These are phyloP conservation scores for Panthera leo DNA, from an alignment of 2,113 vertebrate genomes.

Conservation along the genomic window DNA sequence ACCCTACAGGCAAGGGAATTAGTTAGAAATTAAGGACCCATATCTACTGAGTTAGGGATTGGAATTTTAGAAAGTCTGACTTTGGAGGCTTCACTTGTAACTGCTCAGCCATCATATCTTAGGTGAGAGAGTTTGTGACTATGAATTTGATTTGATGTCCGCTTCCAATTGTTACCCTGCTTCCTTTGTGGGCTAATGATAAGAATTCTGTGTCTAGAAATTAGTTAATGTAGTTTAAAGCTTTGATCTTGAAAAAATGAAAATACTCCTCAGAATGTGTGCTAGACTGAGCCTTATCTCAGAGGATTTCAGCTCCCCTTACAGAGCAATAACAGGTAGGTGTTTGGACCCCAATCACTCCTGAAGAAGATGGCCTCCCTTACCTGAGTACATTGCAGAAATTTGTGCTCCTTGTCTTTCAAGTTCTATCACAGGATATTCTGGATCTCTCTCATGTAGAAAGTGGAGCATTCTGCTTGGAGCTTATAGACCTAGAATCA, in stretches of 20 bases:
- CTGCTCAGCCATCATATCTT: neutral
- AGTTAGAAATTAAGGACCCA: neutral
- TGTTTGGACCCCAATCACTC: neutral
- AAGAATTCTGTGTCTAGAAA: neutral
- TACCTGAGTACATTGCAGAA: neutral
- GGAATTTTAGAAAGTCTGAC: neutral
- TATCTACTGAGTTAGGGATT: neutral
- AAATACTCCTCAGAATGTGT: neutral
- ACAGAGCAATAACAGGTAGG: neutral
- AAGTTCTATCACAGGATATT: neutral
- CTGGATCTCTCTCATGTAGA: neutral
- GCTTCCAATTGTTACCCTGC: neutral
- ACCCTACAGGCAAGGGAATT: neutral
- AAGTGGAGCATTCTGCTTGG: neutral
- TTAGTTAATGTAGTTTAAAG: neutral
- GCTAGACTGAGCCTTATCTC: neutral
- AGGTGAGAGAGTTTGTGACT: neutral
- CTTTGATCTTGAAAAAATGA: neutral
- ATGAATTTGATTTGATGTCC: neutral
- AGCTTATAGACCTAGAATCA: neutral
- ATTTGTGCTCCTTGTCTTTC: neutral
- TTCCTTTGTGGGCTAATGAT: neutral
- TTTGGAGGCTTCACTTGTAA: neutral
- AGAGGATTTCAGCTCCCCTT: neutral
- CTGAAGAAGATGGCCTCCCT: neutral